Percentiles rank a stretch among this genome's conserved stretches.
Evolutionary conservation across 2,888 invertebrate species (phyloP).

Genomic region (Cremastobaeus sp.): DNA sequence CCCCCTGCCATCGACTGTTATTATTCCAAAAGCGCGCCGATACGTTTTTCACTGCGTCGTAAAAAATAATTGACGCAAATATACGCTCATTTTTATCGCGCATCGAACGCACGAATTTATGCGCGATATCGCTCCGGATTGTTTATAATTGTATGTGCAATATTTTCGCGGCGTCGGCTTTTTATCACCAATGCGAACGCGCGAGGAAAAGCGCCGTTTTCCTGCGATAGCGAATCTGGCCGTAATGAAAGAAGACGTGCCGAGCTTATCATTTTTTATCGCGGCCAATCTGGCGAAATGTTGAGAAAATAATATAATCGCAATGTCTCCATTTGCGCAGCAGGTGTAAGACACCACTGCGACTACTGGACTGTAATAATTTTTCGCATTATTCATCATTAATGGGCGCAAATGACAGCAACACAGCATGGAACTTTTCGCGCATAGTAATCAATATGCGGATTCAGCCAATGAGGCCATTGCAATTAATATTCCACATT

Average conservation of each 20-base stretch:
- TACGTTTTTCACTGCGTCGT: constrained; percentile 20
- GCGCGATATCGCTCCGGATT: constrained; percentile 21
- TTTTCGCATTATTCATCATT: constrained; percentile 58
- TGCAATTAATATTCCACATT: constrained; percentile 50
- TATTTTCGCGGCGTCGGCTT: no score
- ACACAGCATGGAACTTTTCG: constrained; percentile 46
- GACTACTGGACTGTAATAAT: constrained; percentile 47
- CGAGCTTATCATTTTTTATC: no score
- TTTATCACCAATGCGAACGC: no score
- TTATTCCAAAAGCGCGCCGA: constrained; percentile 35
- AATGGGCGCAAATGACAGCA: constrained; percentile 53
- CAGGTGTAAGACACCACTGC: constrained; percentile 44
- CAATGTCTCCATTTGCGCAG: constrained; percentile 39
- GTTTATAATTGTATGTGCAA: constrained; percentile 30
- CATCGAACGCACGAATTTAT: constrained; percentile 25
- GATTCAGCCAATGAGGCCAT: constrained; percentile 47
- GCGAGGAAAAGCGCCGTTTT: no score
- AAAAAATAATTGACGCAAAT: constrained; percentile 53
- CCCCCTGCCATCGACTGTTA: constrained; percentile 17
- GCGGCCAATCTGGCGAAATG: no score
- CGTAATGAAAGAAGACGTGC: no score
- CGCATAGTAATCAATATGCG: constrained; percentile 51
- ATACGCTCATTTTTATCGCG: constrained; percentile 38
- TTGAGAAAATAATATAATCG: constrained; percentile 25
- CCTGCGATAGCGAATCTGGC: no score